Evolutionary conservation across 2,113 vertebrate genomes (phyloP).

Genomic region (Ia io): DNA sequence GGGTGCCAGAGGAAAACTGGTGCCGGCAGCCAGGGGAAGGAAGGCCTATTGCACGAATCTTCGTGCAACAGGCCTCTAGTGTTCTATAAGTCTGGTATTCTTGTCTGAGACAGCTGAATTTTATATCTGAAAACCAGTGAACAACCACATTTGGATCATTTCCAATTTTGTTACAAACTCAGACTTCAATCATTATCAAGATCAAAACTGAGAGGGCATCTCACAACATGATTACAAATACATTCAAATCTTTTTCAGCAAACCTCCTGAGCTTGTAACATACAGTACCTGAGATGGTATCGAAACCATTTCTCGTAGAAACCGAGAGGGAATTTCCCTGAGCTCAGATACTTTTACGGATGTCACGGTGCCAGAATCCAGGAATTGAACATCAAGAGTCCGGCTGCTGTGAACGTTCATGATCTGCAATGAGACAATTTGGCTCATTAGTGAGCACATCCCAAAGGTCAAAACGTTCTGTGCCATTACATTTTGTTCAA

Average conservation of each 20-base stretch:
- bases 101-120: background rate
- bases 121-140: background rate
- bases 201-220: background rate
- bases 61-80: too few species aligned
- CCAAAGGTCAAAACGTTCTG: background rate
- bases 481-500: background rate
- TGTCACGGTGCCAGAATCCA: conserved; percentile 89
- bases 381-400: conserved; percentile 90
- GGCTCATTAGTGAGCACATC: background rate
- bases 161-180: background rate
- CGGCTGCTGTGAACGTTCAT: conserved; percentile 89
- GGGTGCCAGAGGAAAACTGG: too few species aligned
- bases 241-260: background rate
- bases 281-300: conserved; percentile 91
- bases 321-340: conserved; percentile 88
- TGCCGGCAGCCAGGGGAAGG: too few species aligned
- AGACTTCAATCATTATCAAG: background rate
- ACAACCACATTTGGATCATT: background rate
- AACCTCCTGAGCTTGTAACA: background rate
- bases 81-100: background rate
- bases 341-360: conserved; percentile 94
- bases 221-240: background rate
- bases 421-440: conserved; percentile 83
- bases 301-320: conserved; percentile 85
- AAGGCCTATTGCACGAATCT: too few species aligned